Conservation (phyloP, 2,888 invertebrate species). For the Diplazon laetatorius region DNA sequence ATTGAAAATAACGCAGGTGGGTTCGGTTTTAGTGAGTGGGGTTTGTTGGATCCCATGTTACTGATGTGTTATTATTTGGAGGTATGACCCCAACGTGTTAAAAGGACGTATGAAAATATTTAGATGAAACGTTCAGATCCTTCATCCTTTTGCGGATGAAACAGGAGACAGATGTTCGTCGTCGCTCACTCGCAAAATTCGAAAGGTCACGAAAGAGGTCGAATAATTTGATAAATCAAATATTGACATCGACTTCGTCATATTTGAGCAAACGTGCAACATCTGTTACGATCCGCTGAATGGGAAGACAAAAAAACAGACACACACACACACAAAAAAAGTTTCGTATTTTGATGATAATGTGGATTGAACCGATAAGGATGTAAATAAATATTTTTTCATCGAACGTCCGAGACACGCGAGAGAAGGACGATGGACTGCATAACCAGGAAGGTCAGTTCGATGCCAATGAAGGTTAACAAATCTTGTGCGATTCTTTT, state of each 20-base stretch:
- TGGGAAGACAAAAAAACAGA: too few species aligned
- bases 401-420: not conserved
- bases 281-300: not conserved
- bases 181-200: too few species aligned
- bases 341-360: not conserved
- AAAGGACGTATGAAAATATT: too few species aligned
- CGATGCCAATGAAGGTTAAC: conserved; percentile 48
- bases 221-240: not conserved
- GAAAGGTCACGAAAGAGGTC: conserved; percentile 1
- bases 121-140: too few species aligned
- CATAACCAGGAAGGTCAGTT: conserved; percentile 62
- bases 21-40: too few species aligned
- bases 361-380: not conserved
- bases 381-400: conserved; percentile 10
- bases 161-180: too few species aligned
- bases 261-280: not conserved
- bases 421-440: conserved; percentile 55
- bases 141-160: too few species aligned
- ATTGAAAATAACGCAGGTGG: too few species aligned
- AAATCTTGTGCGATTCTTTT: not conserved
- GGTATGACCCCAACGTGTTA: too few species aligned
- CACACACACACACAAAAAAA: not conserved
- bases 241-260: not conserved
- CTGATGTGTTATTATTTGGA: too few species aligned
- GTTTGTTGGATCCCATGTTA: too few species aligned